Percentiles rank a stretch among this genome's conserved stretches.
These are phyloP conservation scores for Prostheceraeus crozeri DNA, from an alignment of 2,888 invertebrate genomes.

Conservation along the genomic window DNA sequence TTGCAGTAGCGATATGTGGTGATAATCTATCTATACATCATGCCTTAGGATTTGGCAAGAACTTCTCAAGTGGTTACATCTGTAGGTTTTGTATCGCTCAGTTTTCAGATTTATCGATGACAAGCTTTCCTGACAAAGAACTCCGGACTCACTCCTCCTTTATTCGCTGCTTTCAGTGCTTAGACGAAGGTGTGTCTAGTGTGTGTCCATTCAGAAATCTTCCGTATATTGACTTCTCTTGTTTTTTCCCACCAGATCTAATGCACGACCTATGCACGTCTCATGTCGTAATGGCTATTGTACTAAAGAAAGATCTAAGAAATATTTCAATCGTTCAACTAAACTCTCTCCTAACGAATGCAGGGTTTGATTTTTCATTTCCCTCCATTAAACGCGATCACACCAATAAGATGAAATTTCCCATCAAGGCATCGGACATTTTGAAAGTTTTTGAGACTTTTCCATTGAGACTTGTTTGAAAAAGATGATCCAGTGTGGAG, in stretches of 20 bases:
- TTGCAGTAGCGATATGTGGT: slow-evolving; percentile 6
- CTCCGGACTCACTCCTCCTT: background rate
- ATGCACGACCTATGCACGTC: slow-evolving; percentile 1
- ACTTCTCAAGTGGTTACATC: slow-evolving; percentile 2
- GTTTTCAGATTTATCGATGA: background rate
- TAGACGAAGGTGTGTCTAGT: background rate
- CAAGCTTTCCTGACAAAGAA: slow-evolving; percentile 5
- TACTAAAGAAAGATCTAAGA: background rate
- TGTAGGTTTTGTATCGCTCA: slow-evolving; percentile 16
- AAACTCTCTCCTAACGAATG: background rate
- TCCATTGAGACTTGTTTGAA: too few relatives aligned
- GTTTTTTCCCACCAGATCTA: slow-evolving; percentile 18
- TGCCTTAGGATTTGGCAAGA: slow-evolving; percentile 10
- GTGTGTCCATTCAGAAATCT: background rate
- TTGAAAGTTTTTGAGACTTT: too few relatives aligned
- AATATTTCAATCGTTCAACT: slow-evolving; percentile 1
- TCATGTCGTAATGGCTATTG: slow-evolving; percentile 16
- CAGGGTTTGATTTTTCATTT: slow-evolving; percentile 2
- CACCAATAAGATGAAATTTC: slow-evolving; percentile 16
- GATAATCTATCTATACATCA: slow-evolving; percentile 18
- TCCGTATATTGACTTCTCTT: background rate
- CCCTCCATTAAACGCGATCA: background rate
- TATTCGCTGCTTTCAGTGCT: background rate
- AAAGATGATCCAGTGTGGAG: too few relatives aligned
- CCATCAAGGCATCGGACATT: slow-evolving; percentile 2